Percentiles rank a stretch among this genome's conserved stretches.
These are phyloP conservation scores for Drosophila merina DNA, from an alignment of 2,888 invertebrate genomes.

Conservation along the genomic window DNA sequence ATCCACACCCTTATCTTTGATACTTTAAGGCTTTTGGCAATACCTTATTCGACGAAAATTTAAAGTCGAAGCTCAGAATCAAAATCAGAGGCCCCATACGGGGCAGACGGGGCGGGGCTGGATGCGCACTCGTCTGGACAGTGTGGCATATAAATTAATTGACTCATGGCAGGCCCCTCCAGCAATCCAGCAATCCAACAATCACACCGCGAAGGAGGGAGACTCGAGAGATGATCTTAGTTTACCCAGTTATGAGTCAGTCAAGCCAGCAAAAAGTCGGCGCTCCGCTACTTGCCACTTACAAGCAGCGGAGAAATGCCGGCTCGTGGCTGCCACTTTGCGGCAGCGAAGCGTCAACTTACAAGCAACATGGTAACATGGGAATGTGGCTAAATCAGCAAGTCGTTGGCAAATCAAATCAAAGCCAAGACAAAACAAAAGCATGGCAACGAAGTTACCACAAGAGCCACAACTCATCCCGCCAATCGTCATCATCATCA, in stretches of 20 bases:
- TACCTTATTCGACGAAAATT: constrained; percentile 11
- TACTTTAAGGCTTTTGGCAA: constrained; percentile 42
- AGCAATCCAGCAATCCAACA: constrained; percentile 7
- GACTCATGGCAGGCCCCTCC: constrained; percentile 60
- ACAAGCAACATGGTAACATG: constrained; percentile 43
- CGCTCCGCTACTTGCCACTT: constrained; percentile 62
- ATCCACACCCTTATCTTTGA: constrained; percentile 49
- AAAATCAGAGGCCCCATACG: background rate
- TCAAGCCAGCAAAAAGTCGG: constrained; percentile 54
- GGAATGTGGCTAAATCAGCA: constrained; percentile 62
- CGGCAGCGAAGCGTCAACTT: constrained; percentile 49
- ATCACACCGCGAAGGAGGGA: constrained; percentile 1
- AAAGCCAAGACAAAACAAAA: constrained; percentile 47
- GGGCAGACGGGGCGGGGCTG: constrained; percentile 50
- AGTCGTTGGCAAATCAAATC: constrained; percentile 62
- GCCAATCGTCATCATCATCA: constrained; percentile 26
- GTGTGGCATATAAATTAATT: constrained; percentile 67
- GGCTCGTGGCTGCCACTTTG: constrained; percentile 51
- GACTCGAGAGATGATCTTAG: constrained; percentile 16
- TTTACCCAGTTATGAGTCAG: constrained; percentile 50
- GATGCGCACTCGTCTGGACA: constrained; percentile 64
- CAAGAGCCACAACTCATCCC: constrained; percentile 14
- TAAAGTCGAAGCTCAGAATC: background rate
- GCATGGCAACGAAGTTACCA: constrained; percentile 42
- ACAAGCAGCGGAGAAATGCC: constrained; percentile 45